Conservation (phyloP, 2,113 vertebrate species). For the Eupsittula cactorum region DNA sequence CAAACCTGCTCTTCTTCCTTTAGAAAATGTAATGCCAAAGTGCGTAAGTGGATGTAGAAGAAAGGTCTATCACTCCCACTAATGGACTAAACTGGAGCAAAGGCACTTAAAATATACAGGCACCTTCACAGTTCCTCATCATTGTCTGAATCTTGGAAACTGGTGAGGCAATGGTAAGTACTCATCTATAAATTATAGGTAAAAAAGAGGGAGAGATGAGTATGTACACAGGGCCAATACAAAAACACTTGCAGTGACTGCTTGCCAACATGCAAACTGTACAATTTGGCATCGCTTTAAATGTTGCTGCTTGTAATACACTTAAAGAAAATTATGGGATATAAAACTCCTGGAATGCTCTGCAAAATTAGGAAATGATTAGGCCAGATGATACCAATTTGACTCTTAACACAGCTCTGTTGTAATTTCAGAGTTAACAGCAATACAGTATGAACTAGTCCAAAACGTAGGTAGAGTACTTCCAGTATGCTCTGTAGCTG, state of each 20-base stretch:
- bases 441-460: neutral
- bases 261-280: neutral
- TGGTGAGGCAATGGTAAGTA: neutral
- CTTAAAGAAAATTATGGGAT: constrained; percentile 33
- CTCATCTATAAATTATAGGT: neutral
- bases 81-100: rapidly evolving
- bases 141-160: neutral
- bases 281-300: neutral
- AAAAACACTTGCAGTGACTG: neutral
- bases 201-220: neutral
- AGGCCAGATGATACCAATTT: constrained; percentile 50
- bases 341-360: constrained; percentile 48
- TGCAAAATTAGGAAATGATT: constrained; percentile 49
- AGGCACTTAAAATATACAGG: neutral
- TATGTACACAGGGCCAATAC: neutral
- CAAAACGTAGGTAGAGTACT: neutral
- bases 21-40: neutral
- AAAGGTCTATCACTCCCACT: neutral
- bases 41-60: rapidly evolving
- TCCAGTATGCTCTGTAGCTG: neutral
- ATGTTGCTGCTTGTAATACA: neutral
- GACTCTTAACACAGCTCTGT: constrained; percentile 13
- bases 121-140: neutral
- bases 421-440: neutral
- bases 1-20: neutral